phyloP scores from a whole-genome alignment of 2,888 invertebrate species.

The Sinhomidia bicolor region DNA sequence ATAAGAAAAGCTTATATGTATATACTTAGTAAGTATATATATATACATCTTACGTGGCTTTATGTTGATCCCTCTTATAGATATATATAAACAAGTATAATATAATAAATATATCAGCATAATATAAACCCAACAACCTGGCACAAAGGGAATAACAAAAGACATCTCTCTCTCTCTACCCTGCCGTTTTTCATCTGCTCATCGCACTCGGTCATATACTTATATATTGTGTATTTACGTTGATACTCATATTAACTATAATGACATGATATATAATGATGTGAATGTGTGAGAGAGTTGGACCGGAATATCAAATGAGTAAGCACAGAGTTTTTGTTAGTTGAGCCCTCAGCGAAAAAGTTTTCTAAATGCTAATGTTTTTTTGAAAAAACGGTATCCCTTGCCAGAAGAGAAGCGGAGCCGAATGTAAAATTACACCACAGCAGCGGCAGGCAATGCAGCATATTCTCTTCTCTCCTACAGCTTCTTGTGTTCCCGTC shows the following conservation, averaged over 20 bases:
- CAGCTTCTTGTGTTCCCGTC: slow-evolving; percentile 17
- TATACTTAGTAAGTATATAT: neutral
- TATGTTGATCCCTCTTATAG: slow-evolving; percentile 7
- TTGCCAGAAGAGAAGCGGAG: slow-evolving; percentile 47
- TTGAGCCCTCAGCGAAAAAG: slow-evolving; percentile 55
- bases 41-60: too few species aligned
- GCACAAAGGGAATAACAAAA: slow-evolving; percentile 40
- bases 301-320: slow-evolving; percentile 67
- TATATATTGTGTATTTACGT: neutral
- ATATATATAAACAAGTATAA: too few species aligned
- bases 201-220: neutral
- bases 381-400: slow-evolving; percentile 75
- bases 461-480: slow-evolving; percentile 11
- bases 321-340: slow-evolving; percentile 60
- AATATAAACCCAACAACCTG: neutral
- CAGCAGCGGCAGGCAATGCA: slow-evolving; percentile 20
- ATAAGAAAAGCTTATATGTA: neutral
- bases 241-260: neutral
- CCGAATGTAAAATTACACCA: slow-evolving; percentile 63
- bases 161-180: slow-evolving; percentile 31
- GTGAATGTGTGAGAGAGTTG: slow-evolving; percentile 18
- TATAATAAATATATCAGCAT: too few species aligned
- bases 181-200: slow-evolving; percentile 28
- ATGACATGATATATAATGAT: slow-evolving; percentile 37
- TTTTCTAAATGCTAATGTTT: slow-evolving; percentile 77